These are phyloP conservation scores for Parotocinclus haroldoi DNA, from an alignment of 2,797 vertebrate species.

Conservation along the genomic window DNA sequence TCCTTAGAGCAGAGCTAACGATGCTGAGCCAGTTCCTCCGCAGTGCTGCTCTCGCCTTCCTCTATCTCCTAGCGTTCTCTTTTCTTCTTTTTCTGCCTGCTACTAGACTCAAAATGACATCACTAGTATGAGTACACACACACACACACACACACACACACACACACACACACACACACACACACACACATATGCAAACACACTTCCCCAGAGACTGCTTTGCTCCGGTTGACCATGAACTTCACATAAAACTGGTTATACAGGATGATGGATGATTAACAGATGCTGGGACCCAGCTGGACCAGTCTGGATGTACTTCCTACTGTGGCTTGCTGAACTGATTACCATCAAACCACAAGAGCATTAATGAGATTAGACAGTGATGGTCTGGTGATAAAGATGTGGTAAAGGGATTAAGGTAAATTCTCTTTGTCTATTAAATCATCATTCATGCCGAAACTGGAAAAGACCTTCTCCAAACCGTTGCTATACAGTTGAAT, in stretches of 20 bases:
- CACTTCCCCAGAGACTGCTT: constrained; percentile 12
- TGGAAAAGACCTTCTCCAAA: too few relatives aligned
- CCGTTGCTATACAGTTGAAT: too few relatives aligned
- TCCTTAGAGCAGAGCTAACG: neutral
- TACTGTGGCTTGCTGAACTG: too few relatives aligned
- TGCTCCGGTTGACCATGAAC: constrained; percentile 5
- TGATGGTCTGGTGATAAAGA: too few relatives aligned
- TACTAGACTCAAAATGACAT: constrained; percentile 64
- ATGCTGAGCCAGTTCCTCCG: constrained; percentile 18
- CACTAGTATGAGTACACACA: constrained; percentile 40
- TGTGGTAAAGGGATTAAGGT: too few relatives aligned
- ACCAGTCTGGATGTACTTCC: constrained; percentile 1
- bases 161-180: neutral
- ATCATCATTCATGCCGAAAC: too few relatives aligned
- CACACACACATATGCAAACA: neutral
- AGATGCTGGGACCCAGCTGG: constrained; percentile 14
- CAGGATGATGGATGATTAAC: constrained; percentile 13
- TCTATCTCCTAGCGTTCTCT: constrained; percentile 45
- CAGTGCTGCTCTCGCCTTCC: constrained; percentile 4
- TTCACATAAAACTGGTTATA: constrained; percentile 2
- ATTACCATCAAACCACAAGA: too few relatives aligned
- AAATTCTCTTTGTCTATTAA: too few relatives aligned
- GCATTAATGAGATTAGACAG: too few relatives aligned
- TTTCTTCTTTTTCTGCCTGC: constrained; percentile 43
- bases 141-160: too few relatives aligned